Base-by-base conservation (phyloP, 2,113 vertebrate species). In the Oncorhynchus nerka region DNA sequence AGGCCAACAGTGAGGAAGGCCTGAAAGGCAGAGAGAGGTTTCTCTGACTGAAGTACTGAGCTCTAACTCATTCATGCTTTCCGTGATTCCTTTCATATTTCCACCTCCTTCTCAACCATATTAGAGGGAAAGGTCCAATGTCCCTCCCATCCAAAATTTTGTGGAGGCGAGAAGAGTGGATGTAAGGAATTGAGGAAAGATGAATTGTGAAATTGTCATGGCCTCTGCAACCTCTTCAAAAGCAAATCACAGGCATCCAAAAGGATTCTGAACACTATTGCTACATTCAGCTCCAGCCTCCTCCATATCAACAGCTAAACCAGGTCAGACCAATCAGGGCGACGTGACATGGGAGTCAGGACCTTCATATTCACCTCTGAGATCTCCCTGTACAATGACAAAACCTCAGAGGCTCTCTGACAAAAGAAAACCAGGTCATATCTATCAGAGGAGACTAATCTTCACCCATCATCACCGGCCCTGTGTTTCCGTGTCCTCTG, bases 1-100 rank as follows among this genome's bases (percentile, higher is more conserved):
- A 22, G 49, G 82, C 85, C 86, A 83, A 65, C 19, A 49, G 71
- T 32, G 28, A 70, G 48, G 77, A 73, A 2, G 39, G 11, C 51
- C 12, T 19, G 2, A 74, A n/a, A 20, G 32, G 11, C 65, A 30
- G 65, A 26, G 26, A 30, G 26, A 26, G 22, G 62, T 65, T 65
- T 26, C 22, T 65, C 16, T 15, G 16, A 55, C 49, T 51, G 16
- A 19, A 55, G 51, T 55, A 55, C 4, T 19, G 51, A 55, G 4
- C 51, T 19, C 13, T 55, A 19, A 19, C 13, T 16, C 16, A 55
- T 55, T 55, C 4, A 55, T 5, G 15, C 12, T 55, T 55, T 55
- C 51, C 5, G 12, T 55, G 51, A 55, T 55, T 55, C 51, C 51
- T 55, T 5, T 55, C 12, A 55, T 55, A 16, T 19, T 7, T 1